Evolutionary conservation across 1,140 invertebrate species (phyloP).

Genomic region (Monomorium pharaonis): DNA sequence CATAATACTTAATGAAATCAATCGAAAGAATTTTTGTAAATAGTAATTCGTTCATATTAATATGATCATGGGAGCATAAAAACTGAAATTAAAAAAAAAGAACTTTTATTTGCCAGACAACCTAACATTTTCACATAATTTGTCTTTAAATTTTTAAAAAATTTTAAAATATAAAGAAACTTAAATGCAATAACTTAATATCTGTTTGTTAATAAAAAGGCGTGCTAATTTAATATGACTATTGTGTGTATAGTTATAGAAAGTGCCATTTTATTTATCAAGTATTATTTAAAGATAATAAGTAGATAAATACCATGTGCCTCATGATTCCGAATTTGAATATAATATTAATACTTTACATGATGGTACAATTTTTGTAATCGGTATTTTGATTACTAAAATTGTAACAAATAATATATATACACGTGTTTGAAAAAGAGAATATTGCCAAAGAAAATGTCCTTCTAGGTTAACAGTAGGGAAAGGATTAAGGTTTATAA

Average conservation of each 20-base stretch:
- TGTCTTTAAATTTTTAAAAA: slow-evolving; percentile 6
- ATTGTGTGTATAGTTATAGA: slow-evolving; percentile 17
- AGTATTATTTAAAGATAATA: slow-evolving; percentile 48
- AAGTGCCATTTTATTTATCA: slow-evolving; percentile 35
- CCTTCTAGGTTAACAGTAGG: slow-evolving; percentile 46
- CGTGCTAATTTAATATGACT: slow-evolving; percentile 2
- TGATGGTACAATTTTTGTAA: slow-evolving; percentile 45
- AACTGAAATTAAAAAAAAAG: background rate
- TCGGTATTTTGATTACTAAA: slow-evolving; percentile 36
- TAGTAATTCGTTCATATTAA: background rate
- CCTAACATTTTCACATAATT: slow-evolving; percentile 4
- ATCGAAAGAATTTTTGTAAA: background rate
- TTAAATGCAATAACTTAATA: slow-evolving; percentile 16
- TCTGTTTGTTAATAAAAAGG: background rate
- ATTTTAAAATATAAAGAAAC: background rate
- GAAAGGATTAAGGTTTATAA: slow-evolving; percentile 55
- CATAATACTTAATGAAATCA: background rate
- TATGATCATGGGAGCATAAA: background rate
- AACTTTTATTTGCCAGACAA: background rate
- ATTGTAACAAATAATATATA: background rate
- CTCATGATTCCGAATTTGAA: slow-evolving; percentile 30
- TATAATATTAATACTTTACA: slow-evolving; percentile 19
- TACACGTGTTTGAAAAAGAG: slow-evolving; percentile 10
- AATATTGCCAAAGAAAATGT: slow-evolving; percentile 33
- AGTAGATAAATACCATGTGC: slow-evolving; percentile 48